These are phyloP conservation scores for Sebastes cheni DNA, from an alignment of 2,797 vertebrate genomes.

Conservation along the genomic window DNA sequence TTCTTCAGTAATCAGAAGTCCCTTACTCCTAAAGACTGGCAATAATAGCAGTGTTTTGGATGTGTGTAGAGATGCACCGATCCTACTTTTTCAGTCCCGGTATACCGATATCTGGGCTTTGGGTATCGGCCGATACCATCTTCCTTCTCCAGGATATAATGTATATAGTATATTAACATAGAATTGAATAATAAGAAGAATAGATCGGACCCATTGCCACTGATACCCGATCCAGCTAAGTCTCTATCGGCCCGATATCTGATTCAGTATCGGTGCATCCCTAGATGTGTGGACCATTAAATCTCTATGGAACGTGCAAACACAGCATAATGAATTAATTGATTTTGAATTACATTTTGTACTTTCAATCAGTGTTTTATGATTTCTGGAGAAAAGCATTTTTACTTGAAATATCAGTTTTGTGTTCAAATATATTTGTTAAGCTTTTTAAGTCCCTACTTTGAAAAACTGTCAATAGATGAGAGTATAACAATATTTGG, in stretches of 20 bases:
- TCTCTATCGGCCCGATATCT: no score
- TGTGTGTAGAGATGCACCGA: background rate
- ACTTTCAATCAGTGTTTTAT: background rate
- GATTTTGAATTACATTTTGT: background rate
- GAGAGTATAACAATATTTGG: background rate
- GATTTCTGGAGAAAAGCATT: background rate
- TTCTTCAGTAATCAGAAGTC: background rate
- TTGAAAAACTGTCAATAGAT: background rate
- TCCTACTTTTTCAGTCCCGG: no score
- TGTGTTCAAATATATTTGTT: background rate
- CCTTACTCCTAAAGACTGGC: background rate
- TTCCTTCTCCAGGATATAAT: no score
- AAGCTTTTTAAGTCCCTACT: background rate
- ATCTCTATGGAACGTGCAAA: background rate
- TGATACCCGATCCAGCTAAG: no score
- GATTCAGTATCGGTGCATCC: no score
- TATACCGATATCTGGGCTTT: no score
- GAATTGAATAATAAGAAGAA: no score
- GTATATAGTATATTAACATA: no score
- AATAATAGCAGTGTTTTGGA: background rate
- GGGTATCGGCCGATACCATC: no score
- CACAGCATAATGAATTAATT: background rate
- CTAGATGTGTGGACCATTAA: background rate
- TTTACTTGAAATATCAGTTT: background rate
- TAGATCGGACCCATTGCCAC: no score